Evolutionary conservation across 2,113 vertebrate genomes (phyloP).

Genomic region (Dipodomys ordii): DNA sequence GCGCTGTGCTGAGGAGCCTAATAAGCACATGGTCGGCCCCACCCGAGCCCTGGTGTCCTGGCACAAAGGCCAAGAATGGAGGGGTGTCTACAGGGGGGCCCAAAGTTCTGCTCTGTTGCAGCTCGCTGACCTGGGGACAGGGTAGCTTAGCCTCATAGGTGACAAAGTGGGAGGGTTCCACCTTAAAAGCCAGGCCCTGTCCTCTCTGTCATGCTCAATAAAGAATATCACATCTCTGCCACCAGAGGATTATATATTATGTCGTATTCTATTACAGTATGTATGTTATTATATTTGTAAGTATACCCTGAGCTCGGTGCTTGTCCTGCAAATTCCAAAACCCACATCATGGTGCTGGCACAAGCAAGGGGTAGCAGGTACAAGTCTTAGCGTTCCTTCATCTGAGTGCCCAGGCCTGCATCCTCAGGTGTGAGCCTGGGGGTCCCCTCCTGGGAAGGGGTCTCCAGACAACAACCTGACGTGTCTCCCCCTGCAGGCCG

Average conservation of each 20-base stretch:
- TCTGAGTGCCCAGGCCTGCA: no score
- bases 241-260: no score
- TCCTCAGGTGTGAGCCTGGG: not conserved
- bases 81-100: not conserved
- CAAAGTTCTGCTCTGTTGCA: not conserved
- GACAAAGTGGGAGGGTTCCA: accelerated
- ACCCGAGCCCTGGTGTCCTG: not conserved
- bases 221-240: accelerated
- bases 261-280: no score
- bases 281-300: no score
- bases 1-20: not conserved
- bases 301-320: not conserved
- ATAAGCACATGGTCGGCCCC: not conserved
- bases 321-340: not conserved
- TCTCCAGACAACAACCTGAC: no score
- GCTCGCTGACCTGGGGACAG: not conserved
- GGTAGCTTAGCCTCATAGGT: not conserved
- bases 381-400: not conserved
- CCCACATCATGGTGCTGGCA: accelerated
- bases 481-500: not conserved
- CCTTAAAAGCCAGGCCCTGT: not conserved
- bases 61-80: not conserved
- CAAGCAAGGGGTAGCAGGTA: accelerated
- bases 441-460: not conserved
- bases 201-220: accelerated